These are phyloP conservation scores for Phortica variegata DNA, from an alignment of 1,140 invertebrate species.

Conservation along the genomic window DNA sequence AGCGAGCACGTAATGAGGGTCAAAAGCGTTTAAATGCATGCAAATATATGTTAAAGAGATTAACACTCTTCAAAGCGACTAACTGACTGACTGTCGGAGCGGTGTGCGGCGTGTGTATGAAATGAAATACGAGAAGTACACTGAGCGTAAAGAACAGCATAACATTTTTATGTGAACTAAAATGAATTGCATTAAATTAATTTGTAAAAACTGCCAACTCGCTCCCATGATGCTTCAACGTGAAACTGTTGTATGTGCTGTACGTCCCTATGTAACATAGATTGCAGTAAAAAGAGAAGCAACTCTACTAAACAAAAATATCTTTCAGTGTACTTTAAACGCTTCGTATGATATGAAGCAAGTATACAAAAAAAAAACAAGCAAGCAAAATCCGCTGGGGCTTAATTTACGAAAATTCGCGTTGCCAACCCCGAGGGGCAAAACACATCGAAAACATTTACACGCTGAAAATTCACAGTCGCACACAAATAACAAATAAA, in stretches of 20 bases:
- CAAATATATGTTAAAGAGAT: conserved; percentile 57
- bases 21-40: conserved; percentile 55
- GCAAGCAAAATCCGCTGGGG: conserved; percentile 13
- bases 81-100: too few species aligned
- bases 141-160: too few species aligned
- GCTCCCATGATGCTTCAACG: too few species aligned
- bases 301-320: conserved; percentile 24
- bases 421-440: not conserved
- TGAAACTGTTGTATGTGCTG: too few species aligned
- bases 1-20: conserved; percentile 40
- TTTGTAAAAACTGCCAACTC: too few species aligned
- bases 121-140: too few species aligned
- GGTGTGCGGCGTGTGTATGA: too few species aligned
- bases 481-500: conserved; percentile 45
- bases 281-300: conserved; percentile 14
- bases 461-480: conserved; percentile 14
- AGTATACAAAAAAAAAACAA: too few species aligned
- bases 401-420: conserved; percentile 31
- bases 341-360: too few species aligned
- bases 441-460: conserved; percentile 1
- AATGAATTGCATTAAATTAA: too few species aligned
- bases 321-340: too few species aligned
- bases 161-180: too few species aligned
- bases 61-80: conserved; percentile 46
- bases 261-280: conserved; percentile 19